phyloP scores from a whole-genome alignment of 2,113 vertebrate genomes.

The Leuciscus idus region DNA sequence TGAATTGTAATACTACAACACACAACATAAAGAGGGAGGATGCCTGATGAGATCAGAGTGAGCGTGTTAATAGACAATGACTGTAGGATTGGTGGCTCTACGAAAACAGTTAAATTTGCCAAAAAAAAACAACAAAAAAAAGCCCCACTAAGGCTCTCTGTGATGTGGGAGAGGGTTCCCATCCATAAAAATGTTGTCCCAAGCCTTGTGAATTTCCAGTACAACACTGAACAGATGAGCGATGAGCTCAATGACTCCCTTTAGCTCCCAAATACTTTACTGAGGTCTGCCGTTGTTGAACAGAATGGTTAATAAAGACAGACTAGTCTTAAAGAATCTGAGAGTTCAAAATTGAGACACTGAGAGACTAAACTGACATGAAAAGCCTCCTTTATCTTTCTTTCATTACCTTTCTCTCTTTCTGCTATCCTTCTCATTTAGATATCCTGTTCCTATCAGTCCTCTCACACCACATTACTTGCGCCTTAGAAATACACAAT shows the following conservation, averaged over 20 bases:
- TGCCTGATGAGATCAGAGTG: slow-evolving; percentile 39
- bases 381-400: slow-evolving; percentile 35
- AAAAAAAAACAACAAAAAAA: too few relatives aligned
- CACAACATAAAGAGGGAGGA: slow-evolving; percentile 56
- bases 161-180: neutral
- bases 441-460: slow-evolving; percentile 6
- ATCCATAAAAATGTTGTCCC: neutral
- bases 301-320: neutral
- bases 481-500: neutral
- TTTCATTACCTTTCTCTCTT: neutral
- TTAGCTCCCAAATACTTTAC: neutral
- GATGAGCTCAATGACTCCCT: neutral
- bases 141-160: neutral
- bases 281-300: neutral
- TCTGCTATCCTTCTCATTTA: neutral
- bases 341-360: neutral
- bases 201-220: neutral
- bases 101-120: slow-evolving; percentile 5
- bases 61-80: neutral
- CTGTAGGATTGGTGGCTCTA: neutral
- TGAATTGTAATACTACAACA: slow-evolving; percentile 63
- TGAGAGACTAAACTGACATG: slow-evolving; percentile 45
- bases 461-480: slow-evolving; percentile 11
- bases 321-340: neutral
- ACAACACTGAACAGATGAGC: neutral